A percentile compares a stretch with the other conserved stretches of the same genome.
Evolutionary conservation across 2,888 invertebrate species (phyloP).

Genomic region (Machimus rusticus): DNA sequence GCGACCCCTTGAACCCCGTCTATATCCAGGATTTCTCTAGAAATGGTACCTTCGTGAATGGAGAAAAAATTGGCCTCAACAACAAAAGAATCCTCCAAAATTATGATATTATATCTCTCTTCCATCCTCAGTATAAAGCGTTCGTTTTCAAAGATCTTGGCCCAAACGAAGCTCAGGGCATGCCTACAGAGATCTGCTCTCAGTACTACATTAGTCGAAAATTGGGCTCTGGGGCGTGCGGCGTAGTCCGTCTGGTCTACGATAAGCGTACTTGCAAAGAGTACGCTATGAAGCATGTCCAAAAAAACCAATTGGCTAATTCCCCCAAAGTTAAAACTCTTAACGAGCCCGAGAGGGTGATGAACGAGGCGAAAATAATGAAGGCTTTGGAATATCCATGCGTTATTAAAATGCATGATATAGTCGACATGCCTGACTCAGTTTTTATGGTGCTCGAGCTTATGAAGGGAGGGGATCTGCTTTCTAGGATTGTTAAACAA

Average conservation of each 20-base stretch:
- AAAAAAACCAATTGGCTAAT: slow-evolving; percentile 71
- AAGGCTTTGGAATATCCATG: slow-evolving; percentile 81
- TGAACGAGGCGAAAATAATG: slow-evolving; percentile 83
- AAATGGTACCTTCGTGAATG: slow-evolving; percentile 87
- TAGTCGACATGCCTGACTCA: slow-evolving; percentile 75
- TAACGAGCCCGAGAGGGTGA: slow-evolving; percentile 71
- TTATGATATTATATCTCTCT: slow-evolving; percentile 77
- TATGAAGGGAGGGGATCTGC: slow-evolving; percentile 89
- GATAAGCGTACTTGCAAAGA: slow-evolving; percentile 73
- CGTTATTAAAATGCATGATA: slow-evolving; percentile 81
- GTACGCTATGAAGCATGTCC: slow-evolving; percentile 86
- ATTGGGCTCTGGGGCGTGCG: slow-evolving; percentile 85
- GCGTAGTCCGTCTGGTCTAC: slow-evolving; percentile 79
- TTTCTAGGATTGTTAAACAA: slow-evolving; percentile 71
- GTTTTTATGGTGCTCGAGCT: slow-evolving; percentile 87
- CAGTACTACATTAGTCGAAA: slow-evolving; percentile 78
- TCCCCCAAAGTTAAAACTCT: slow-evolving; percentile 64
- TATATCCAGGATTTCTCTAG: slow-evolving; percentile 74
- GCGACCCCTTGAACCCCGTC: slow-evolving; percentile 58
- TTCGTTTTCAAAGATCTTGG: slow-evolving; percentile 76
- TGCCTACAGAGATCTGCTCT: slow-evolving; percentile 71
- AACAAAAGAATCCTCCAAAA: slow-evolving; percentile 72
- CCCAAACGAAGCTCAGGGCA: slow-evolving; percentile 68
- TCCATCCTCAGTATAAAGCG: slow-evolving; percentile 71
- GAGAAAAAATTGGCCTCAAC: slow-evolving; percentile 74